Base-by-base conservation (phyloP, 2,797 vertebrate genomes). In the Rhodeus uyekii region DNA sequence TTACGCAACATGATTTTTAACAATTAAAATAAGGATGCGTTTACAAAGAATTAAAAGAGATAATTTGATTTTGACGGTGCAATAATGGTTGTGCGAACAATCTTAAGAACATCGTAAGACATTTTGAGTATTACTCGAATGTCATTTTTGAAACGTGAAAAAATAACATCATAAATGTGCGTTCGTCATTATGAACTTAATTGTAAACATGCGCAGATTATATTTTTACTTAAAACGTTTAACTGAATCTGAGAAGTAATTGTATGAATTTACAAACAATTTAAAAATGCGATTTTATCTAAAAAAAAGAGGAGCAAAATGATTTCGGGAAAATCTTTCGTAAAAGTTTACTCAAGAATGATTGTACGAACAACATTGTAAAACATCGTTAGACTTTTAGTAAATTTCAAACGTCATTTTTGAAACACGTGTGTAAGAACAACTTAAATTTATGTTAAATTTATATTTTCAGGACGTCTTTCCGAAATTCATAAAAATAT, bases 281-380 rank as follows among this genome's bases (percentile, higher is more conserved):
- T 65, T 1, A 4, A 9, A 10, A 5, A 44, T 18, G 9, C 0
- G 4, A 9, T 63, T 34, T 63, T 10, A 63, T 19, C 8, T 9
- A 9, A 18, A 34, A 19, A 19, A 34, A 46, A 18, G 1, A 34
- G 29, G 1, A 63, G 16, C 29, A 34, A 19, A 34, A 63, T 1
- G 0, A 34, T 19, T 63, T 34, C 1, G 8, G 8, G 1, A 4
- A 32, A 9, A 61, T 9, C 8, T 34, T 34, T 34, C 0, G 2
- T 34, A 34, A 63, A 18, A 36, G 19, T 65, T 68, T 27, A 42
- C 7, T 1, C 7, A 27, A 44, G 8, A 53, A 53, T 10, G 22
- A 2, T 13, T 38, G 5, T n/a, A 65, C 0, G 14, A 27, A 68
- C 2, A 39, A 67, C 1, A 22, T 13, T 24, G 2, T n/a, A 42